Evolutionary conservation across 2,113 vertebrate species (phyloP), one percentile per base, ranked within the genome.

Genomic region (Zosterops hypoxanthus): DNA sequence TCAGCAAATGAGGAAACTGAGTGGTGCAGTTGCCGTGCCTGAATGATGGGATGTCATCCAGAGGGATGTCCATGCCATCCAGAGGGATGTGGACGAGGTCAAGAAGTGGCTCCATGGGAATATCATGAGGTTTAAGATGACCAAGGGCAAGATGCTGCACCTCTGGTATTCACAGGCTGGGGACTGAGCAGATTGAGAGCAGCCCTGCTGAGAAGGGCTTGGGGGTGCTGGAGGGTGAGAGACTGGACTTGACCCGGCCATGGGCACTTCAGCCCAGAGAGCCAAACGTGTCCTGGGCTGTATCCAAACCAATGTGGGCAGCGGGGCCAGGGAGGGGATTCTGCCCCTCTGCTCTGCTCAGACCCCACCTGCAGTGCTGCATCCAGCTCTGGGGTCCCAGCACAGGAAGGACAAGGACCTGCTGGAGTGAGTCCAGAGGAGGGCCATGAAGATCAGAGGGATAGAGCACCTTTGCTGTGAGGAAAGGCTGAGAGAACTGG

Each of bases 131-230:
- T 50, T 81, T 81, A 33, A 33, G 26, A 44, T 3, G 11, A 50
- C 18, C 22, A 34, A 19, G 26, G 7, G 11, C 14, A 23, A 72
- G 31, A 12, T 65, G 8, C 44, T 82, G 25, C 15, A 36, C 6
- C 8, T 20, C 29, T 39, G 19, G 20, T 55, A 55, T n/a, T 14
- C 29, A 25, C 25, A 42, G 31, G 18, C 25, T 80, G 57, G 29
- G 34, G 25, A 7, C 19, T 72, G 34, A 65, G 36, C 8, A 22
- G 50, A 26, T 33, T 0, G 3, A 42, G 57, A 42, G 34, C 57
- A 80, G 17, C 26, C 8, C 22, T 64, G 50, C 29, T 0, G 1
- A n/a, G 20, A 41, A 3, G 20, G 13, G 4, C 8, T 6, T 64
- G 34, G 29, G 14, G 5, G 3, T 63, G 34, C 65, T 12, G 29